These are phyloP conservation scores for Sparus aurata DNA, from an alignment of 2,797 vertebrate species.

Conservation along the genomic window DNA sequence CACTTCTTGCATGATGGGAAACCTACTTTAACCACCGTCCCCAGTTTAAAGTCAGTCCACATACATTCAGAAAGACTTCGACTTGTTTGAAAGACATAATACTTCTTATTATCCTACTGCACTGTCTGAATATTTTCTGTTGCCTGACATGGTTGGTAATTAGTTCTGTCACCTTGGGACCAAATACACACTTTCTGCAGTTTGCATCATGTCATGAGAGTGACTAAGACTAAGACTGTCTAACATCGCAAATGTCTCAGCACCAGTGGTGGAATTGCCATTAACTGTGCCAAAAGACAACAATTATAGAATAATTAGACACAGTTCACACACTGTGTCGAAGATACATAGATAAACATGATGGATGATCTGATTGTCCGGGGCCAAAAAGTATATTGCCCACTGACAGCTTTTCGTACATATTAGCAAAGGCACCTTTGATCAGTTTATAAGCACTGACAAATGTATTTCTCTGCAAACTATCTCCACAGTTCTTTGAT, in stretches of 20 bases:
- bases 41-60: neutral
- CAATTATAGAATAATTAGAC: neutral
- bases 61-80: neutral
- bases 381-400: neutral
- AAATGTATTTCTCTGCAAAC: neutral
- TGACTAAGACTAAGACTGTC: neutral
- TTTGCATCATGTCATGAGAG: neutral
- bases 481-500: neutral
- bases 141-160: constrained; percentile 20
- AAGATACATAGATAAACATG: neutral
- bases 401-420: neutral
- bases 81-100: neutral
- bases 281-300: neutral
- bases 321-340: neutral
- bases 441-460: neutral
- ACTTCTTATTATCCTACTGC: neutral
- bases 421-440: neutral
- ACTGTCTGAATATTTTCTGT: neutral
- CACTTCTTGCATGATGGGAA: neutral
- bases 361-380: no score
- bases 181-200: neutral
- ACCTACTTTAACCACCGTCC: neutral
- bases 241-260: neutral
- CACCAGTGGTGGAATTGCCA: neutral
- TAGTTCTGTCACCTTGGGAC: constrained; percentile 3